These are phyloP conservation scores for Meta bourneti DNA, from an alignment of 2,888 invertebrate genomes.

Conservation along the genomic window DNA sequence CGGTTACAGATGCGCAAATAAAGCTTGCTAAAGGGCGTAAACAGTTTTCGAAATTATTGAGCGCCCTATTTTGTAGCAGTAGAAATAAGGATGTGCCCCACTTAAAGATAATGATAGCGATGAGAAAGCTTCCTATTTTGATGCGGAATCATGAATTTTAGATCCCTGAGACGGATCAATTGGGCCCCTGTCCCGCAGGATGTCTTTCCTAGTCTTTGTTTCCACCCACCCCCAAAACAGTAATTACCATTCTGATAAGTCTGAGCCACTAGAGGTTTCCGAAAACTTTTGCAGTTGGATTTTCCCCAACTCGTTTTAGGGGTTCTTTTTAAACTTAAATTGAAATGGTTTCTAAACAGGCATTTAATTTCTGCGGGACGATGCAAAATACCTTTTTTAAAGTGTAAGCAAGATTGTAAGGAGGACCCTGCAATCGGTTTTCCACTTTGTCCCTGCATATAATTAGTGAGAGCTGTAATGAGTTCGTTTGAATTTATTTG, in stretches of 20 bases:
- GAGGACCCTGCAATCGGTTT: not conserved
- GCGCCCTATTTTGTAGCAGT: conserved; percentile 21
- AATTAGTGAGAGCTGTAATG: not conserved
- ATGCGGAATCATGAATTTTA: conserved; percentile 72
- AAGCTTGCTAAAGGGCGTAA: conserved; percentile 40
- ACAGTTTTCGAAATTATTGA: conserved; percentile 66
- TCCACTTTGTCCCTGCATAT: not conserved
- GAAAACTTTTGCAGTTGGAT: conserved; percentile 44
- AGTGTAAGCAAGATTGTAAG: not conserved
- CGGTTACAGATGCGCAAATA: conserved; percentile 44
- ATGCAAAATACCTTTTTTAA: conserved; percentile 38
- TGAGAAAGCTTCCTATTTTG: conserved; percentile 71
- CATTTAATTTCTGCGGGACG: conserved; percentile 49
- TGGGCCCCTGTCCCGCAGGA: conserved; percentile 58
- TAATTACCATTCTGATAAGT: conserved; percentile 75
- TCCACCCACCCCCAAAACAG: conserved; percentile 40
- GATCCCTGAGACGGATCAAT: conserved; percentile 63
- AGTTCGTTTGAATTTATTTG: not conserved
- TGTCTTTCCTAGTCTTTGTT: conserved; percentile 65
- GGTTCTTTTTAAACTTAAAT: conserved; percentile 57
- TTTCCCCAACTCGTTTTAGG: conserved; percentile 28
- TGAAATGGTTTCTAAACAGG: conserved; percentile 53
- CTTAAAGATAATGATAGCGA: conserved; percentile 67
- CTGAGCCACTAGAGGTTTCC: conserved; percentile 60
- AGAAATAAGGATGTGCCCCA: conserved; percentile 58